Conservation (phyloP, 2,888 invertebrate genomes). For the Troilus luridus region DNA sequence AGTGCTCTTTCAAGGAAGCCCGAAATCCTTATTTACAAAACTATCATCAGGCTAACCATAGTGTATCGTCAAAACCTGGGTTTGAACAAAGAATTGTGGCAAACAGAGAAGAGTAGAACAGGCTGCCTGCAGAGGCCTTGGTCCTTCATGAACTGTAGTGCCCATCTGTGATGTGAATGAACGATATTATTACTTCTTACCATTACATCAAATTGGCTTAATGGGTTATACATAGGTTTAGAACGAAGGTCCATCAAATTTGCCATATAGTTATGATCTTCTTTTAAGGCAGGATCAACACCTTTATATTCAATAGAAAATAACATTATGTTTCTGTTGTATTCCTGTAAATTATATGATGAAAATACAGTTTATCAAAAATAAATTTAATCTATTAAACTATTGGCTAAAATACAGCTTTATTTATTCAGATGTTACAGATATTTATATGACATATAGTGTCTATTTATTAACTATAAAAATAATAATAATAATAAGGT, state of each 20-base stretch:
- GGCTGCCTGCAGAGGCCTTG: too few species aligned
- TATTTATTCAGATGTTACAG: too few species aligned
- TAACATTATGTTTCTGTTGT: slow-evolving; percentile 29
- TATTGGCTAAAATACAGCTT: neutral
- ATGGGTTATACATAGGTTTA: slow-evolving; percentile 43
- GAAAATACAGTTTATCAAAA: neutral
- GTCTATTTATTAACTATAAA: too few species aligned
- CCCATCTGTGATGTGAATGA: neutral
- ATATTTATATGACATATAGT: too few species aligned
- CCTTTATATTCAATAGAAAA: slow-evolving; percentile 42
- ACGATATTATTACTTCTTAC: slow-evolving; percentile 36
- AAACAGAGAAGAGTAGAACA: too few species aligned
- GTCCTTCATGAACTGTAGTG: neutral
- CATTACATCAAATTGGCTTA: slow-evolving; percentile 49
- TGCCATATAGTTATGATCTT: slow-evolving; percentile 43
- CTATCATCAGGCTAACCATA: too few species aligned
- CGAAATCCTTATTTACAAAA: too few species aligned
- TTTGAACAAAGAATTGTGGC: too few species aligned
- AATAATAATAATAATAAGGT: too few species aligned
- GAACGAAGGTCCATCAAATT: slow-evolving; percentile 44
- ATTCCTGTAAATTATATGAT: neutral
- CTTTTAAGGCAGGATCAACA: neutral
- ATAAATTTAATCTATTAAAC: neutral
- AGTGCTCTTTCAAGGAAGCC: too few species aligned
- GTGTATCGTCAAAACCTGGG: too few species aligned